Base-by-base conservation (phyloP, 2,113 vertebrate genomes). In the Oncorhynchus keta region DNA sequence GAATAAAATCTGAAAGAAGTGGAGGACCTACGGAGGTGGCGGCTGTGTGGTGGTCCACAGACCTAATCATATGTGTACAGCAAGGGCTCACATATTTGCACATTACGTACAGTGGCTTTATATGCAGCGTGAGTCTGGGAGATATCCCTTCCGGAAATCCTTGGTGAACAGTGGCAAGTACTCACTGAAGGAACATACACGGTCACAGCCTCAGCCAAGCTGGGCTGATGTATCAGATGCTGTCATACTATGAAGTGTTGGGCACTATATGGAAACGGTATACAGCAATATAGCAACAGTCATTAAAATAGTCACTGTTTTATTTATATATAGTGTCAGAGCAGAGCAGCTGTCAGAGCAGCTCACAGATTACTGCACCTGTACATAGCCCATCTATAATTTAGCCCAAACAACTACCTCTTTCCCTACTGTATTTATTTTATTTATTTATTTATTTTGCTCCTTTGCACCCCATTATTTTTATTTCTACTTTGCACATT, bases 181-280 rank as follows among this genome's bases (percentile, higher is more conserved):
- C 82, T 88, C 91, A 92, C 88, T 92, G 89, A 94, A 94, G 89
- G 95, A 93, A 95, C 90, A 85, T 91, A 92, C 76, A 74, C 94
- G 94, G 90, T 94, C 93, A 92, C 87, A 89, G 90, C 91, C 94
- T 74, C 93, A 95, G 94, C 93, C 92, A 87, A 86, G 28, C 92
- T 93, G 92, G 94, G 91, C 49, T 94, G 93, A 94, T 95, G 94
- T 94, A 95, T 95, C 90, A 91, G 82, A 4, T 61, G 8, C n/a
- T 61, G 59, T 61, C 18, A 62, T 22, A 22, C 59, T 62, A 5
- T 20, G 59, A n/a, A 62, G 59, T 62, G 8, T 22, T 8, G 59
- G 2, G 59, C 14, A n/a, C 59, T 8, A n/a, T 22, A 22, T 55
- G 49, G 4, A 55, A 55, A 18, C 49, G 16, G 16, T 3, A 16